Evolutionary conservation across 2,797 vertebrate species (phyloP), one percentile per base, ranked within the genome.

Genomic region (Bufotes viridis): DNA sequence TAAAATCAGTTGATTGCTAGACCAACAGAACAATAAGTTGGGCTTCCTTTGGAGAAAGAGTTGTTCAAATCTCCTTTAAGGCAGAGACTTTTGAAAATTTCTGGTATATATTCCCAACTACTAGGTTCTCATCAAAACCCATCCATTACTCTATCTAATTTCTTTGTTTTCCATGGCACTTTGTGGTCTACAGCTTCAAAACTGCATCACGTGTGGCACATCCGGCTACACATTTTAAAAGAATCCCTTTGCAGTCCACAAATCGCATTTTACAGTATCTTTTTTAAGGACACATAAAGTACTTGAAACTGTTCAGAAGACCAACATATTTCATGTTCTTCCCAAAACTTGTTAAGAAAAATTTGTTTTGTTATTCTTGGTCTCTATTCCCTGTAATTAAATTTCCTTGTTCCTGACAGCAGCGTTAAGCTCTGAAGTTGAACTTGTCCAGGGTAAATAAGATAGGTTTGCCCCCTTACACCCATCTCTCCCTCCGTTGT

Each of bases 321-420:
- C 81, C 72, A 84, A 88, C 14, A 79, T 26, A 17, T n/a, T 84
- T 69, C 72, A 78, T 20, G 67, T 60, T 34, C 58, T 78, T 78
- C 75, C 26, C 81, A 70, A 84, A 70, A 76, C 55, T 14, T 61
- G 72, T 83, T 87, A 49, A 29, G 8, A 57, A 11, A 78, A 49
- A 60, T 22, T 78, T n/a, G 81, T 70, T 78, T 72, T 88, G 75
- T 84, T 84, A 78, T 84, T 84, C 63, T 88, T 78, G 75, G 87
- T 83, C 51, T 83, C 51, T 42, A 15, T 67, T 63, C 24, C 18
- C 65, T 58, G 61, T 78, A 84, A 79, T 57, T 79, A 83, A 88
- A 88, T 55, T 65, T 69, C 82, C 63, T 82, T 84, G 75, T 60
- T 67, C 81, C 78, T 26, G 76, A 79, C 72, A 84, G 78, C 55